phyloP scores from a whole-genome alignment of 2,113 vertebrate species.

The Chauna torquata region DNA sequence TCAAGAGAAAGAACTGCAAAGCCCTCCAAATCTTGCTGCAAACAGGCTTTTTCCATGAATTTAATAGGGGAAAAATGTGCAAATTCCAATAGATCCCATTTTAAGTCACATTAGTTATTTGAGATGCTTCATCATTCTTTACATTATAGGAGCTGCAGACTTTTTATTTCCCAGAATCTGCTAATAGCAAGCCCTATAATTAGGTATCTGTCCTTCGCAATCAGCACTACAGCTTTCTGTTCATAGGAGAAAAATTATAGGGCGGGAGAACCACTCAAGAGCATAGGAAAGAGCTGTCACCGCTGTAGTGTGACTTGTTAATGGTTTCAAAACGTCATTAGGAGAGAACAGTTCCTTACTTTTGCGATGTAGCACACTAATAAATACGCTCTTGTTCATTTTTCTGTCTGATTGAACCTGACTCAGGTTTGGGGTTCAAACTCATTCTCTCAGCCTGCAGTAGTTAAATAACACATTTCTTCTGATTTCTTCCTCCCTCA shows the following conservation, averaged over 20 bases:
- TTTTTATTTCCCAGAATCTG: constrained; percentile 35
- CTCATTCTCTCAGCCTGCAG: neutral
- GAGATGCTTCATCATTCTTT: constrained; percentile 36
- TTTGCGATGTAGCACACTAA: neutral
- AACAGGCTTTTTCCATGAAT: neutral
- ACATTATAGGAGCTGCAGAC: neutral
- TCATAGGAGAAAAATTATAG: neutral
- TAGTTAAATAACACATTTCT: neutral
- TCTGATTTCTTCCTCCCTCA: neutral
- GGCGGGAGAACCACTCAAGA: neutral
- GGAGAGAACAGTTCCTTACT: neutral
- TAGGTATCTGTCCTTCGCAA: constrained; percentile 17
- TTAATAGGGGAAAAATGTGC: neutral
- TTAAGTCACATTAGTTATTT: constrained; percentile 44
- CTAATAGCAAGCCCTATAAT: constrained; percentile 51
- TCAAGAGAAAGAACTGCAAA: neutral
- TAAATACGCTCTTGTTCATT: neutral
- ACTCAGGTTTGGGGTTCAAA: neutral
- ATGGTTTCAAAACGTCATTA: neutral
- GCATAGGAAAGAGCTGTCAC: constrained; percentile 12
- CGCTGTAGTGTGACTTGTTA: neutral
- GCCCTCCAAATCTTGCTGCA: constrained; percentile 33
- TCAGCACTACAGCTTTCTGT: constrained; percentile 5
- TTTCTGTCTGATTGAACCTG: neutral
- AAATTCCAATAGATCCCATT: neutral